These are phyloP conservation scores for Ammospiza maritima DNA, from an alignment of 2,797 vertebrate genomes.

Conservation along the genomic window DNA sequence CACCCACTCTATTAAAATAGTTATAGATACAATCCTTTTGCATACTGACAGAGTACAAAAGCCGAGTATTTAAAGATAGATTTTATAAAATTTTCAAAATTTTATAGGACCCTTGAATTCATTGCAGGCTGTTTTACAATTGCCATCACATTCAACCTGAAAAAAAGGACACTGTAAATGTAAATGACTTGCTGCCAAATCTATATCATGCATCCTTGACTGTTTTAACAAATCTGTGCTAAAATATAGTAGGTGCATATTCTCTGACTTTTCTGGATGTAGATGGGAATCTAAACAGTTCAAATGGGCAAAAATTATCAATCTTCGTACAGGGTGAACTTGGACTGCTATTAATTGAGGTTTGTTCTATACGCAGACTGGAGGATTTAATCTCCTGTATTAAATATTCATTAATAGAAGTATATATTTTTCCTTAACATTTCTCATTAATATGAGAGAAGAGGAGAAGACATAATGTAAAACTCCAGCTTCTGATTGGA, in stretches of 20 bases:
- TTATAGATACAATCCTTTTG: not conserved
- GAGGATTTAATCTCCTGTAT: not conserved
- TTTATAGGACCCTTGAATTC: not conserved
- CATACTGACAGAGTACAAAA: not conserved
- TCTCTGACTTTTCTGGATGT: not conserved
- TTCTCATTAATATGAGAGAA: not conserved
- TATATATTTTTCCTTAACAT: not conserved
- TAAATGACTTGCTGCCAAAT: not conserved
- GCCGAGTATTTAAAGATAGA: not conserved
- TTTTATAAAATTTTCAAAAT: not conserved
- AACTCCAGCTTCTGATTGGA: not conserved
- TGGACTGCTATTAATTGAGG: not conserved
- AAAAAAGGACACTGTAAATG: not conserved
- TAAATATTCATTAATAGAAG: not conserved
- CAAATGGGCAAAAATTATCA: not conserved
- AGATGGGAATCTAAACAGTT: not conserved
- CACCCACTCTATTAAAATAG: not conserved
- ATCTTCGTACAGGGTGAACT: not conserved
- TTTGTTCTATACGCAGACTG: not conserved
- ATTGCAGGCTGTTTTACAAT: not conserved
- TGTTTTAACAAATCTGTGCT: not conserved
- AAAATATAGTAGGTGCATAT: not conserved
- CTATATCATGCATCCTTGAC: not conserved
- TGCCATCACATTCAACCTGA: not conserved
- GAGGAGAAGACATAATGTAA: not conserved